Percentiles rank a stretch among this genome's conserved stretches.
Evolutionary conservation across 2,113 vertebrate genomes (phyloP).

Genomic region (Tylochromis polylepis): DNA sequence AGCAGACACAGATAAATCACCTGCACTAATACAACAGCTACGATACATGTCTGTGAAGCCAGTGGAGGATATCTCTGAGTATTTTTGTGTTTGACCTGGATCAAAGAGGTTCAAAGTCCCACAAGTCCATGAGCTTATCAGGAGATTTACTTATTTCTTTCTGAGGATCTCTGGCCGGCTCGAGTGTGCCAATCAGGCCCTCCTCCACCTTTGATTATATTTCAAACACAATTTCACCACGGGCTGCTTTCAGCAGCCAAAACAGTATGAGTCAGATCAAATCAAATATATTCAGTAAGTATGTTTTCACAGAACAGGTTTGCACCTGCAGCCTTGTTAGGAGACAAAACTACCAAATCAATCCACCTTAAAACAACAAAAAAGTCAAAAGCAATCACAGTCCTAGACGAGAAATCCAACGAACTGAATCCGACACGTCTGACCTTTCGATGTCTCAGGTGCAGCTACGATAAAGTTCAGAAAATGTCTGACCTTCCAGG

Average conservation of each 20-base stretch:
- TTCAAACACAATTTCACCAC: conserved; percentile 39
- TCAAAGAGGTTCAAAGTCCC: conserved; percentile 45
- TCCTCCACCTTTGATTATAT: conserved; percentile 37
- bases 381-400: neutral
- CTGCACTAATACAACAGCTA: neutral
- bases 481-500: neutral
- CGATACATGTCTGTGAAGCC: conserved; percentile 14
- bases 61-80: neutral
- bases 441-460: neutral
- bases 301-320: conserved; percentile 20
- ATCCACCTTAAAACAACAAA: neutral
- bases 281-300: conserved; percentile 37
- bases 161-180: conserved; percentile 7
- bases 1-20: neutral
- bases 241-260: conserved; percentile 9
- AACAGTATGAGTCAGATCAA: conserved; percentile 38
- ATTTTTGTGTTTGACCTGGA: conserved; percentile 45
- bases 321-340: neutral
- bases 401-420: neutral
- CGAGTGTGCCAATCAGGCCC: neutral
- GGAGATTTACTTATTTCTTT: neutral
- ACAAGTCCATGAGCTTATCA: conserved; percentile 34
- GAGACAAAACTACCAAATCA: neutral
- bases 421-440: neutral
- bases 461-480: neutral